Conservation (phyloP, 2,113 vertebrate genomes). For the Psephotus haematonotus region DNA sequence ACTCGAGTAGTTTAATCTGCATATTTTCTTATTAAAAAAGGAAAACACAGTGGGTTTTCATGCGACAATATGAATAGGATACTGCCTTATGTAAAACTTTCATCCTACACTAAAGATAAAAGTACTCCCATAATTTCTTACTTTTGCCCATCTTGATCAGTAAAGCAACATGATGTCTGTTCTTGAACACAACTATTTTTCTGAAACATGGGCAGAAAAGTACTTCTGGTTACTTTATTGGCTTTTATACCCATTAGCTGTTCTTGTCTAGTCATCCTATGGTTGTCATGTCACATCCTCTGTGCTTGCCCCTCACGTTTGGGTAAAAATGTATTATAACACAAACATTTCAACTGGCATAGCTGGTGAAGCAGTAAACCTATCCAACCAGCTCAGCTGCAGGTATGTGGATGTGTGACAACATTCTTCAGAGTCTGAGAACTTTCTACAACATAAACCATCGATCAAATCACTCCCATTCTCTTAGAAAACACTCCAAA, state of each 20-base stretch:
- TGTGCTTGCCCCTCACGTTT: neutral
- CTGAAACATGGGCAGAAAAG: neutral
- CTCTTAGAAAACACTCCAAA: neutral
- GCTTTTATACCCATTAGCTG: neutral
- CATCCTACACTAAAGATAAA: neutral
- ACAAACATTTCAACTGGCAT: neutral
- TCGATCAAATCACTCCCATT: neutral
- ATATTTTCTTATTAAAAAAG: conserved; percentile 39
- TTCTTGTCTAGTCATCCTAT: neutral
- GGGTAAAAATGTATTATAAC: neutral
- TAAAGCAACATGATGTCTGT: neutral
- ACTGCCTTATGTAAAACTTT: neutral
- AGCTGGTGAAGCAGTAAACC: neutral
- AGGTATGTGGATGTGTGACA: neutral
- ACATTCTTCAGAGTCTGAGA: neutral
- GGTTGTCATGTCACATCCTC: neutral
- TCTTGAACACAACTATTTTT: neutral
- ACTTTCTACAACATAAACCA: neutral
- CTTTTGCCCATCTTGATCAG: neutral
- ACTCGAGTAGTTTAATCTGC: conserved; percentile 2
- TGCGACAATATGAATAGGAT: neutral
- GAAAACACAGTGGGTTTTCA: conserved; percentile 24
- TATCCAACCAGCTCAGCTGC: neutral
- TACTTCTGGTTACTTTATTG: neutral
- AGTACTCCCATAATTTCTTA: neutral